Evolutionary conservation across 2,888 invertebrate genomes (phyloP), one percentile per base, ranked within the genome.

Genomic region (Drosophila neotestacea): DNA sequence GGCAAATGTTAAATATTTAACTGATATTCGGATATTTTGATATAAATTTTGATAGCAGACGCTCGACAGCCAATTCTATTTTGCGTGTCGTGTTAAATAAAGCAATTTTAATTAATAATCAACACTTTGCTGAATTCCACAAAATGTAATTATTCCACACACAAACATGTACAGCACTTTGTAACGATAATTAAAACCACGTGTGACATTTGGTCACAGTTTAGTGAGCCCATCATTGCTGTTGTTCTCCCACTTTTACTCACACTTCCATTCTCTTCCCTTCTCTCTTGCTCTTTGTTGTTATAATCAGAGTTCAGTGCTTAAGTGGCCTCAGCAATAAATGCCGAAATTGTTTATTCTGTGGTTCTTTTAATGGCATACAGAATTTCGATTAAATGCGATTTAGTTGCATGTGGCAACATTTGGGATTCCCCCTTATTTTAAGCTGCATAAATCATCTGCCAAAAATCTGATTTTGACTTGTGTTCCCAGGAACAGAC

Each of bases 51-150:
- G 50, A 74, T 61, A 56, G 34, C 4, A 22, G 22, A 22, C 34
- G 44, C 48, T 78, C 56, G 4, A 30, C 60, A 39, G 52, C 36
- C 42, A 47, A 47, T 51, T 69, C 39, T 70, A 54, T 42, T 51
- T 22, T 61, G 48, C 64, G 62, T 68, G 71, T 46, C 46, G 44
- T 59, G 77, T 47, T 48, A 65, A 77, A 85, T 85, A 87, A 87
- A 87, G 83, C 85, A 71, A 89, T 85, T 85, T 89, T 89, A 85
- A 85, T 85, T 87, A 87, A 85, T 85, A 87, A 85, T 85, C 85
- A 89, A 89, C 85, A 89, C 83, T 82, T 87, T 85, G 83, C 78
- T 61, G 71, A 82, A 81, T 83, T 62, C 85, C 85, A 72, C 88
- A 85, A 85, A 85, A 83, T 85, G 79, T 85, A 85, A 85, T 85